A percentile compares a stretch with the other conserved stretches of the same genome.
Evolutionary conservation across 2,113 vertebrate genomes (phyloP).

Genomic region (Apus apus): DNA sequence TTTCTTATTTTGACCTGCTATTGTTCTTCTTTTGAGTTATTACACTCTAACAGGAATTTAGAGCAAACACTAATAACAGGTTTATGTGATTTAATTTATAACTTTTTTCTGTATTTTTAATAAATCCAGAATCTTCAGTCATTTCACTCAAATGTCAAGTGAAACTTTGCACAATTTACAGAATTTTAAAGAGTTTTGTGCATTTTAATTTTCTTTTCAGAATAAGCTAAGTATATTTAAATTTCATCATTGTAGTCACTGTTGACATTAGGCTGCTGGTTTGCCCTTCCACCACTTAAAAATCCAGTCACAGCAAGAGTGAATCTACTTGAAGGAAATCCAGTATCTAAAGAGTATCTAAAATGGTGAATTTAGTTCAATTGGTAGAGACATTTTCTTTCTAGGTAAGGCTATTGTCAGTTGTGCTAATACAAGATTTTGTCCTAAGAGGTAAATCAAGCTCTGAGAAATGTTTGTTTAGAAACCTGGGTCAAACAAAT

Average conservation of each 20-base stretch:
- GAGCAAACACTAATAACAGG: background rate
- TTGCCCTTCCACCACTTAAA: background rate
- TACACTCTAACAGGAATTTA: background rate
- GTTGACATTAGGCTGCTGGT: background rate
- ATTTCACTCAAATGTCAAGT: background rate
- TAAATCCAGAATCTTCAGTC: background rate
- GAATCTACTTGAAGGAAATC: background rate
- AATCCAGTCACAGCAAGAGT: background rate
- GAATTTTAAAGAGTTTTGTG: background rate
- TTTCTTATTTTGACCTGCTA: background rate
- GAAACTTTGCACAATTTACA: background rate
- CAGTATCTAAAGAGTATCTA: background rate
- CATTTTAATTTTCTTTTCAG: background rate
- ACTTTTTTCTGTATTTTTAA: background rate
- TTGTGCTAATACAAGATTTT: background rate
- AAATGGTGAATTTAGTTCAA: background rate
- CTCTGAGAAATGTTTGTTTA: background rate
- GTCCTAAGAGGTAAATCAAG: background rate
- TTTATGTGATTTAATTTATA: background rate
- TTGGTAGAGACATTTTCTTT: background rate
- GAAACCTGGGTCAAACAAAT: background rate
- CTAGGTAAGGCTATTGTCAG: background rate
- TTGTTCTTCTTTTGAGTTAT: background rate
- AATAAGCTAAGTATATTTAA: background rate
- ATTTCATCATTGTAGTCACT: background rate